Percentiles rank a stretch among this genome's conserved stretches.
phyloP scores from a whole-genome alignment of 2,888 invertebrate genomes.

The Rapana venosa region DNA sequence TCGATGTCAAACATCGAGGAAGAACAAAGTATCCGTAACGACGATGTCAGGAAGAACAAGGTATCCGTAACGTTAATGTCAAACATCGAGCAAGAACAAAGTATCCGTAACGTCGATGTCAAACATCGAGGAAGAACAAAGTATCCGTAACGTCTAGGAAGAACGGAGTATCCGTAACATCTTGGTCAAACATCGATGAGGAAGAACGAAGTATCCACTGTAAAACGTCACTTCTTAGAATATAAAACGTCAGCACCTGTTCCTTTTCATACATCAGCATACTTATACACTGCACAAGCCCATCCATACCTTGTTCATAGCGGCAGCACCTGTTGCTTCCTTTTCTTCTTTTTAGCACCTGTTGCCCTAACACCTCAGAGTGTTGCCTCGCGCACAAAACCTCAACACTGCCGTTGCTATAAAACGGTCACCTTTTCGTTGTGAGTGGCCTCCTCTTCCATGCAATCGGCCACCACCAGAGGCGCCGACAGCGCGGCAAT shows the following conservation, averaged over 20 bases:
- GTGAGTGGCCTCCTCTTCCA: conserved; percentile 64
- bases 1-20: too few relatives aligned
- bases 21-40: too few relatives aligned
- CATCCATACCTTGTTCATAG: not conserved
- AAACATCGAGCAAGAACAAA: too few relatives aligned
- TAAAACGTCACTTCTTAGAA: not conserved
- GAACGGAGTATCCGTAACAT: too few relatives aligned
- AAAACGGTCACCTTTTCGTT: conserved; percentile 74
- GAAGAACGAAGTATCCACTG: too few relatives aligned
- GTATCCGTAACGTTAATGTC: too few relatives aligned
- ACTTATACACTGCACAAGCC: not conserved
- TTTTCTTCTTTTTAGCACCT: not conserved
- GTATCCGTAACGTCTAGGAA: too few relatives aligned
- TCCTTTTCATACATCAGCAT: not conserved
- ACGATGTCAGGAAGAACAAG: too few relatives aligned
- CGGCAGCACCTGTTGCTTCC: not conserved
- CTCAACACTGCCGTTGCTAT: conserved; percentile 53
- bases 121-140: too few relatives aligned
- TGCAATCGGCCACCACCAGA: conserved; percentile 66
- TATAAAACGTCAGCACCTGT: not conserved
- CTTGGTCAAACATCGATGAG: too few relatives aligned
- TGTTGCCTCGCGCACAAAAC: too few relatives aligned
- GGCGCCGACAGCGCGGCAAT: conserved; percentile 73
- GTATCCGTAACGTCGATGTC: too few relatives aligned
- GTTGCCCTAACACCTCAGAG: not conserved